Base-by-base conservation (phyloP, 2,113 vertebrate species). In the Nansenia antarctica region DNA sequence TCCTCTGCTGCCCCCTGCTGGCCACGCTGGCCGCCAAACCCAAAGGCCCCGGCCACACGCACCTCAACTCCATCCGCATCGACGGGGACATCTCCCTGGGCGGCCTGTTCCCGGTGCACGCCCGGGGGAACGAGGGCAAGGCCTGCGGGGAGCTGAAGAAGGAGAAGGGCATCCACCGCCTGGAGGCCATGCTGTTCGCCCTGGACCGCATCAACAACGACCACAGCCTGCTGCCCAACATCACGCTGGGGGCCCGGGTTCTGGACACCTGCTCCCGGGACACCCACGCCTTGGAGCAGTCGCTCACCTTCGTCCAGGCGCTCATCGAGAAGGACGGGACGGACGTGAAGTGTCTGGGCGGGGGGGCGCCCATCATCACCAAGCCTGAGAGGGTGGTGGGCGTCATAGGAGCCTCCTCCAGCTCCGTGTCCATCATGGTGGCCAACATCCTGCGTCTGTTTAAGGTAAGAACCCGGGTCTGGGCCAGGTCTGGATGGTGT, bases 341-440 rank as follows among this genome's bases (percentile, higher is more conserved):
- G 0, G 97, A 99, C 80, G 96, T 98, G 59, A 96, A 97, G 72
- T 99, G 97, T 0, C 88, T 94, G 63, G 94, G 93, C 0, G 97
- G 97, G 0, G 96, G 96, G 0, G 94, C 95, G 0, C 97, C 97
- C 70, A 95, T 99, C 88, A 95, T 99, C 90, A 96, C 96, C 87
- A 97, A 96, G 62, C 97, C 97, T 0, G 97, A 99, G 82, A 80
- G 97, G 0, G 97, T 99, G 83, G 97, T 96, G 26, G 97, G 96
- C 0, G 97, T 99, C 75, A 98, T 99, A 0, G 97, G 97, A 0
- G 97, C 97, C 15, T 99, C 97, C 0, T 97, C 94, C 81, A 99
- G 97, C 90, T 99, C 97, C 0, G 96, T 99, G 65, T 99, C 97
- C 83, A 99, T 99, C 86, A 99, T 99, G 97, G 97, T 99, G 90